Evolutionary conservation across 1,140 invertebrate genomes (phyloP).

Genomic region (Ephestia elutella): DNA sequence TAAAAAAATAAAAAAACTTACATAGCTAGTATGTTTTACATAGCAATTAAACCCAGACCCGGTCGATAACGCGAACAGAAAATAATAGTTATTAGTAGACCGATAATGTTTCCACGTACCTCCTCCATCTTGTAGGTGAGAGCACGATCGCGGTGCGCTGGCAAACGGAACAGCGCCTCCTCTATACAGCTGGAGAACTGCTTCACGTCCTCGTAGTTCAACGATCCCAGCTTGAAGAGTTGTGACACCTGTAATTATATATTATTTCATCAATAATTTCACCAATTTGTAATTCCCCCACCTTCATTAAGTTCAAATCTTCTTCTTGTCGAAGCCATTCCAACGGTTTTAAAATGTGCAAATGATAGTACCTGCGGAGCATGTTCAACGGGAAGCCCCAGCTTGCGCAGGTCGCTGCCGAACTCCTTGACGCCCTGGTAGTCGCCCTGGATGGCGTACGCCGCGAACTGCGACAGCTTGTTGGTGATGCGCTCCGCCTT

Average conservation of each 20-base stretch:
- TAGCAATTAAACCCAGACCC: no score
- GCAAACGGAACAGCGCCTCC: conserved; percentile 89
- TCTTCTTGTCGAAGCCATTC: no score
- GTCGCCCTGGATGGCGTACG: conserved; percentile 94
- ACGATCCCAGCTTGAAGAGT: conserved; percentile 95
- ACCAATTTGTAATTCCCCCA: no score
- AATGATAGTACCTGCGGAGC: conserved; percentile 83
- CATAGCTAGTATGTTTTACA: no score
- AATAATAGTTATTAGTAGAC: no score
- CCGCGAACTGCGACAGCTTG: conserved; percentile 94
- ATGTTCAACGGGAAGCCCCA: conserved; percentile 97
- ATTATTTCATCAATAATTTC: background rate
- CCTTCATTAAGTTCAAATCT: no score
- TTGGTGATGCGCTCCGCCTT: conserved; percentile 93
- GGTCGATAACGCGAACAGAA: no score
- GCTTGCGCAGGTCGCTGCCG: conserved; percentile 92
- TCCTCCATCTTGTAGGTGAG: conserved; percentile 98
- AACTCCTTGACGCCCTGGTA: conserved; percentile 95
- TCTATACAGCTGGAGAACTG: conserved; percentile 92
- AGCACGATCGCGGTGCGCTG: conserved; percentile 90
- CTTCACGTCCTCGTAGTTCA: conserved; percentile 92
- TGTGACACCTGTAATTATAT: conserved; percentile 84
- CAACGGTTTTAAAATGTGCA: no score
- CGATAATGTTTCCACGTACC: conserved; percentile 39
- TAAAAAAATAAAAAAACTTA: no score